phyloP scores from a whole-genome alignment of 2,888 invertebrate species.

The Chaitophorus viminalis region DNA sequence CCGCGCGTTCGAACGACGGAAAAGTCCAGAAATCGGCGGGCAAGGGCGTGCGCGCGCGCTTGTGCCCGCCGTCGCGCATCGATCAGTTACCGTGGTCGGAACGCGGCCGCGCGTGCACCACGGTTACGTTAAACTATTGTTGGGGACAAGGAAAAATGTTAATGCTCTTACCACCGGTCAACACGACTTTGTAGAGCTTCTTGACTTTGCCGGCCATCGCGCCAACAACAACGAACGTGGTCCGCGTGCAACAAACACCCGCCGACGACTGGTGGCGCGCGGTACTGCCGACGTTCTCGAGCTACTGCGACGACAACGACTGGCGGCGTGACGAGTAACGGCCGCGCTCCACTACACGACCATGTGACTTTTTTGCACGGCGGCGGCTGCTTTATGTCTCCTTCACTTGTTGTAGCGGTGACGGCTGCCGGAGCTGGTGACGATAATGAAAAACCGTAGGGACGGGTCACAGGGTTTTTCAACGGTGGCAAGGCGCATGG shows the following conservation, averaged over 20 bases:
- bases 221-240: neutral
- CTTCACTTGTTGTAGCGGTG: conserved; percentile 4
- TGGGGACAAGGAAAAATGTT: neutral
- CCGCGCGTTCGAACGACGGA: too few species aligned
- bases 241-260: neutral
- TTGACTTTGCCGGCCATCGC: conserved; percentile 68
- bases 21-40: too few species aligned
- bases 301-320: neutral
- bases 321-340: neutral
- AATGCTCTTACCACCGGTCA: conserved; percentile 84
- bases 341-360: neutral
- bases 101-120: too few species aligned
- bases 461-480: neutral
- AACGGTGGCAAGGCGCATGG: neutral
- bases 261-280: neutral
- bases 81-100: too few species aligned
- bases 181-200: conserved; percentile 85
- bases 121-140: too few species aligned
- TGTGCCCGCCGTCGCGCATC: too few species aligned
- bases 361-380: conserved; percentile 34
- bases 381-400: too few species aligned
- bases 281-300: neutral
- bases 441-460: neutral
- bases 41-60: too few species aligned
- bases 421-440: neutral